Percentiles rank a stretch among this genome's conserved stretches.
Evolutionary conservation across 92 coral and sea anemone species (phyloP).

Genomic region (Blastomussa wellsi): DNA sequence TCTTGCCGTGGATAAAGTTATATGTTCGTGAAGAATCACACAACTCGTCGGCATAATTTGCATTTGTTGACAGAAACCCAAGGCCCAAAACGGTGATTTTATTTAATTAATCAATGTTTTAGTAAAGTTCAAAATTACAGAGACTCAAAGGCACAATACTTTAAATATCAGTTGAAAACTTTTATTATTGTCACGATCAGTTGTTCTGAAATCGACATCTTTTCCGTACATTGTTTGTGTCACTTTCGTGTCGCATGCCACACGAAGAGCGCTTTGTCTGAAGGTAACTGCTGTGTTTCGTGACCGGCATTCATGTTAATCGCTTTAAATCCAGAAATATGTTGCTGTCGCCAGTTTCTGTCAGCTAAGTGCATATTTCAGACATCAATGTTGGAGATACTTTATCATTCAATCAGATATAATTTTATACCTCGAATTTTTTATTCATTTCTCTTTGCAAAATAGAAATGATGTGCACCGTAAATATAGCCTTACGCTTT

Average conservation of each 20-base stretch:
- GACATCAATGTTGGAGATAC: constrained; percentile 4
- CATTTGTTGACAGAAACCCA: constrained; percentile 32
- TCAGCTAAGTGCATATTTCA: constrained; percentile 13
- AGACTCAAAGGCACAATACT: not conserved
- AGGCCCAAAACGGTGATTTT: constrained; percentile 25
- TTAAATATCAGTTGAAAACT: not conserved
- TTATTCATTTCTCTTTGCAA: not conserved
- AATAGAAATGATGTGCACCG: not conserved
- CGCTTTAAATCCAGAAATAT: constrained; percentile 17
- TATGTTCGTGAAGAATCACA: not conserved
- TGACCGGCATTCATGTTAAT: constrained; percentile 20
- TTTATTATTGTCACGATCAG: not conserved
- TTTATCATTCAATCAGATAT: not conserved
- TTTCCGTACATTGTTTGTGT: not conserved
- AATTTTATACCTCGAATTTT: not conserved
- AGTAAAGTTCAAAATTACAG: not conserved
- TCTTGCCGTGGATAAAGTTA: not conserved
- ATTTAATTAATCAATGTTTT: constrained; percentile 28
- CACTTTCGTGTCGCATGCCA: not conserved
- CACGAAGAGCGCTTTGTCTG: not conserved
- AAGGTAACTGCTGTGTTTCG: not conserved
- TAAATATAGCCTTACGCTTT: not conserved
- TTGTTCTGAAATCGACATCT: not conserved
- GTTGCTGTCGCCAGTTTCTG: constrained; percentile 22
- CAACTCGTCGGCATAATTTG: constrained; percentile 23